These are phyloP conservation scores for Vannuccia rotundouncinata DNA, from an alignment of 2,888 invertebrate species.

Conservation along the genomic window DNA sequence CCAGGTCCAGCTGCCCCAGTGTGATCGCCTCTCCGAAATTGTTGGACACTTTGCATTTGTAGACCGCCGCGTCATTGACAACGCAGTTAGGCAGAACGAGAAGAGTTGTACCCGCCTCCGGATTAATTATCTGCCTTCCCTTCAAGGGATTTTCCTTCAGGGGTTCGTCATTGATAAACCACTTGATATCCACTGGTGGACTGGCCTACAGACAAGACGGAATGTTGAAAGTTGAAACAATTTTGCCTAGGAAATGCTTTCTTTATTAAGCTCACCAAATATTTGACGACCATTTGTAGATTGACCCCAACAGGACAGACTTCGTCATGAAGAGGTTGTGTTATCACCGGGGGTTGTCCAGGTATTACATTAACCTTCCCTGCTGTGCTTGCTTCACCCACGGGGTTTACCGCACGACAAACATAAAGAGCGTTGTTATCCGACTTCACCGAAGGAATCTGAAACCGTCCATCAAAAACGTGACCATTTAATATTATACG, in stretches of 20 bases:
- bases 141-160: no score
- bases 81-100: no score
- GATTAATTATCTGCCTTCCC: no score
- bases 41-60: background rate
- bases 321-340: background rate
- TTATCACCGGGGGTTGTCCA: background rate
- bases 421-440: background rate
- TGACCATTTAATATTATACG: no score
- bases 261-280: background rate
- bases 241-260: no score
- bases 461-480: no score
- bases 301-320: background rate
- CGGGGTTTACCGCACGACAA: background rate
- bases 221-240: no score
- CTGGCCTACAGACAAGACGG: no score
- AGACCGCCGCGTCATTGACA: background rate
- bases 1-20: background rate
- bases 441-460: background rate
- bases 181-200: no score
- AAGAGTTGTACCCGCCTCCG: no score
- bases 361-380: background rate
- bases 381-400: background rate
- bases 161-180: no score
- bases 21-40: background rate
- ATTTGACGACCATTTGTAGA: background rate